These are phyloP conservation scores for Salmo trutta DNA, from an alignment of 2,797 vertebrate species.

Conservation along the genomic window DNA sequence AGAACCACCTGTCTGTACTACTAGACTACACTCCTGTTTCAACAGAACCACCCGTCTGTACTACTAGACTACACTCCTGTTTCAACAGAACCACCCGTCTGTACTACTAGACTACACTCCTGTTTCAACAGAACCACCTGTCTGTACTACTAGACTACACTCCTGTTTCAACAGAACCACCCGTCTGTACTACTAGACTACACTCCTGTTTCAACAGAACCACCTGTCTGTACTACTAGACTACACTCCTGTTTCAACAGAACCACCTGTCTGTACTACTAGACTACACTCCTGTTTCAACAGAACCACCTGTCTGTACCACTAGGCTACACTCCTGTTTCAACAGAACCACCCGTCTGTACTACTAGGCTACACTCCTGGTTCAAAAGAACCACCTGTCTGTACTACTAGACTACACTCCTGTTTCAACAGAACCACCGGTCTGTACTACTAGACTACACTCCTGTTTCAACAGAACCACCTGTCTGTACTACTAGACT, in stretches of 20 bases:
- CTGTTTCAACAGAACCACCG: not conserved
- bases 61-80: not conserved
- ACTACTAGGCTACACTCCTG: not conserved
- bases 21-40: not conserved
- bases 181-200: not conserved
- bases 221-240: not conserved
- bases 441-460: not conserved
- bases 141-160: not conserved
- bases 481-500: not conserved
- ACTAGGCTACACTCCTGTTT: not conserved
- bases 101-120: not conserved
- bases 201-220: not conserved
- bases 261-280: constrained; percentile 2
- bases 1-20: constrained; percentile 2
- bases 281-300: constrained; percentile 27
- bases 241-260: not conserved
- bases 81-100: constrained; percentile 1
- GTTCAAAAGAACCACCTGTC: constrained; percentile 1
- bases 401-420: not conserved
- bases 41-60: constrained; percentile 1
- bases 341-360: constrained; percentile 6
- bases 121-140: not conserved
- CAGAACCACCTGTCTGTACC: constrained; percentile 1
- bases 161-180: not conserved
- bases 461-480: not conserved